phyloP scores from a whole-genome alignment of 2,888 invertebrate species.

The Amphiduros pacificus region DNA sequence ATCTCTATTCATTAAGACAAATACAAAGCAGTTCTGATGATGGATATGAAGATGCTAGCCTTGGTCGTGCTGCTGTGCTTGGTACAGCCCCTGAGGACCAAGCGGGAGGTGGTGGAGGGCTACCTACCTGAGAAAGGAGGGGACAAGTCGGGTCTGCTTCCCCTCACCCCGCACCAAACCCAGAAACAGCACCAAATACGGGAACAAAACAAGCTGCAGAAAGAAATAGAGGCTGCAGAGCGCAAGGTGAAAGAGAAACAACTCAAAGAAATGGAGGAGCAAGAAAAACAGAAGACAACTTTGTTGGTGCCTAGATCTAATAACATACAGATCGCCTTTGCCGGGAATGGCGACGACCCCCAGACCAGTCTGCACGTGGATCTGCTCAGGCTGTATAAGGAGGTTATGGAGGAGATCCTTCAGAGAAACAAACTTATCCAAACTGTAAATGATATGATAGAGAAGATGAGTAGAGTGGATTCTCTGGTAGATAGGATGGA shows the following conservation, averaged over 20 bases:
- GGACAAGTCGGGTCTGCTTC: no score
- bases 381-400: constrained; percentile 17
- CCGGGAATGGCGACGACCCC: constrained; percentile 2
- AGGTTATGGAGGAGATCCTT: constrained; percentile 15
- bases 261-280: neutral
- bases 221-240: no score
- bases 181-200: no score
- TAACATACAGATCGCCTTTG: constrained; percentile 18
- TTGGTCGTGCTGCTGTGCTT: no score
- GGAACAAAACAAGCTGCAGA: no score
- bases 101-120: no score
- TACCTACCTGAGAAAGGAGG: no score
- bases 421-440: constrained; percentile 11
- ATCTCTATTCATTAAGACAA: no score
- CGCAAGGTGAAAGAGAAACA: neutral
- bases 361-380: constrained; percentile 12
- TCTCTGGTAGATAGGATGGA: constrained; percentile 2
- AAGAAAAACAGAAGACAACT: constrained; percentile 4
- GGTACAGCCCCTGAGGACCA: no score
- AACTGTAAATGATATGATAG: constrained; percentile 8
- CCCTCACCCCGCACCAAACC: no score
- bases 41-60: no score
- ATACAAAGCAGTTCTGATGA: no score
- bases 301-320: constrained; percentile 13
- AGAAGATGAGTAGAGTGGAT: constrained; percentile 6